Evolutionary conservation across 2,888 invertebrate species (phyloP), one percentile per base, ranked within the genome.

Genomic region (Apamea sordens): DNA sequence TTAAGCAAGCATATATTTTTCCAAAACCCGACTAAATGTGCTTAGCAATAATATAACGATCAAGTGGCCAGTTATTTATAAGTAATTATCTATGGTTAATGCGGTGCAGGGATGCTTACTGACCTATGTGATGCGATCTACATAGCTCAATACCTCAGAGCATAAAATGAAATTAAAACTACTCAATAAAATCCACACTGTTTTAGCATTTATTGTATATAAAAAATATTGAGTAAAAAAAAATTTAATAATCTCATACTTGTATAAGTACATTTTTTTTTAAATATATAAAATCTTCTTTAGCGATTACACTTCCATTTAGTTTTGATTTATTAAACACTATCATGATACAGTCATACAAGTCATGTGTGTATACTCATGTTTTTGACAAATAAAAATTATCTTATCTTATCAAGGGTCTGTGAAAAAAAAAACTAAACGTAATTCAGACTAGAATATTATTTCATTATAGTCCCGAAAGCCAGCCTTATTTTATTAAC

Each of bases 111-210:
- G 90, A 91, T 93, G 93, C 78, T 76, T 87, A 88, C 85, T 93
- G 94, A 93, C 93, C 93, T 92, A 90, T 89, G 78, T 84, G 85
- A 88, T 77, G 69, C 80, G 89, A 86, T 87, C 87, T 85, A 88
- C 77, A 86, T 76, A 80, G 53, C 78, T 73, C 77, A 56, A 75
- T 84, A 80, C 11, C 68, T 86, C 68, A 76, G 64, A 59, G 24
- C 28, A 71, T 69, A 65, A 79, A 59, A 77, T 77, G 2, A 77
- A 77, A 76, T 77, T 77, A 75, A 79, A 85, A 76, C 79, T 70
- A 75, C 78, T 75, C 36, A 83, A 28, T 53, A 73, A 47, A 28
- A 50, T 21, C 10, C 44, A 44, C 24, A 73, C 1, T n/a, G 21
- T n/a, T 13, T 32, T 6, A 53, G 10, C 18, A 10, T 0, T 2